phyloP scores from a whole-genome alignment of 2,113 vertebrate species.

The Oenanthe oenanthe region DNA sequence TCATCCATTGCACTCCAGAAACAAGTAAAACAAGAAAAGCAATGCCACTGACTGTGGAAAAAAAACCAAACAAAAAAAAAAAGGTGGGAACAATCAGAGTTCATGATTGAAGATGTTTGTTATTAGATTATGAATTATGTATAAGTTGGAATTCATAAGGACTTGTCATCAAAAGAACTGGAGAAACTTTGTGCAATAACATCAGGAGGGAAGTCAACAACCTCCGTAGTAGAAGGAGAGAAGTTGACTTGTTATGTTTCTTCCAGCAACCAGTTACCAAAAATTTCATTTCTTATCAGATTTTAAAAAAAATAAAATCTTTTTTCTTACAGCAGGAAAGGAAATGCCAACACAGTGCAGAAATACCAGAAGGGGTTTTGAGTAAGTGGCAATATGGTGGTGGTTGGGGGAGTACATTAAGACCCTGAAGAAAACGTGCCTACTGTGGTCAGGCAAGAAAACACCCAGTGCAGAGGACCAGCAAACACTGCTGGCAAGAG shows the following conservation, averaged over 20 bases:
- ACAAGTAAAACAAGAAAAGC: not conserved
- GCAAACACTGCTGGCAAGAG: not conserved
- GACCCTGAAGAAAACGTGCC: not conserved
- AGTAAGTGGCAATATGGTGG: not conserved
- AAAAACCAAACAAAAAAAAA: not conserved
- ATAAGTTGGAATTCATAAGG: not conserved
- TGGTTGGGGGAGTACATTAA: not conserved
- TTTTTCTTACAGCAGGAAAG: not conserved
- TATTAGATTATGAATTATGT: not conserved
- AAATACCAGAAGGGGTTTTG: not conserved
- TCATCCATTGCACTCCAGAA: not conserved
- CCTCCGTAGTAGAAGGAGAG: not conserved
- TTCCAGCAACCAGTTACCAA: not conserved
- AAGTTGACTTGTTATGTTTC: not conserved
- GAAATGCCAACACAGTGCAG: not conserved
- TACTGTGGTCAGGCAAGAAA: not conserved
- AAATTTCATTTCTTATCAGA: not conserved
- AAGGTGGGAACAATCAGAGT: not conserved
- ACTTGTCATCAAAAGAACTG: not conserved
- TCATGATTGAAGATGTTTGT: not conserved
- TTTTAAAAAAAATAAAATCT: not conserved
- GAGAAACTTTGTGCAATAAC: not conserved
- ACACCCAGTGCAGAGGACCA: not conserved
- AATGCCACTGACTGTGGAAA: not conserved
- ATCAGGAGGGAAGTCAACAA: not conserved